Percentiles rank a stretch among this genome's conserved stretches.
Evolutionary conservation across 2,797 vertebrate genomes (phyloP).

Genomic region (Aphelocoma californica): DNA sequence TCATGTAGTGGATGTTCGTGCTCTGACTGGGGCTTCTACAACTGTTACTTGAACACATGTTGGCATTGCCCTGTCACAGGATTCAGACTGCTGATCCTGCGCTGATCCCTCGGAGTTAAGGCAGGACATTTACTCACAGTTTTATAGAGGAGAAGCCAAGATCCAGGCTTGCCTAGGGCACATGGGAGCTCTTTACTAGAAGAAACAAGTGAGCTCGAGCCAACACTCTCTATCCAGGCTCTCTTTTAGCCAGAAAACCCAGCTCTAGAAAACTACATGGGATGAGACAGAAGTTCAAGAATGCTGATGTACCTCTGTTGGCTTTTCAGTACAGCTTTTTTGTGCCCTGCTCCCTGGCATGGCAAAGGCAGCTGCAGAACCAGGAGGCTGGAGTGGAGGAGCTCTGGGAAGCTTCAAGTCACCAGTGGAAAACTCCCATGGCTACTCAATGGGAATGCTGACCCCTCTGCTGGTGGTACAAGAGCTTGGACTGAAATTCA

Average conservation of each 20-base stretch:
- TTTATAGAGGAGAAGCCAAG: neutral
- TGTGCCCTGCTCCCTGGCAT: neutral
- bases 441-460: neutral
- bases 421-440: neutral
- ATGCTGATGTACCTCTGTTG: neutral
- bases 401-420: neutral
- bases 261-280: neutral
- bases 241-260: neutral
- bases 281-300: neutral
- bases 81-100: neutral
- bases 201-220: neutral
- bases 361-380: neutral
- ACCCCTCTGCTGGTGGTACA: neutral
- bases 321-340: neutral
- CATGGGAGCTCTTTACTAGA: neutral
- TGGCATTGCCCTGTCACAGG: rapidly evolving
- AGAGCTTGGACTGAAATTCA: neutral
- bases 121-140: neutral
- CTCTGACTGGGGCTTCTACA: neutral
- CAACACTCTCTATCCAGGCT: neutral
- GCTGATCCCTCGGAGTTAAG: neutral
- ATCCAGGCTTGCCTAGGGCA: neutral
- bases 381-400: neutral
- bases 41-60: rapidly evolving
- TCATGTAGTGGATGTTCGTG: neutral